Evolutionary conservation across 2,113 vertebrate species (phyloP).

Genomic region (Odocoileus virginianus): DNA sequence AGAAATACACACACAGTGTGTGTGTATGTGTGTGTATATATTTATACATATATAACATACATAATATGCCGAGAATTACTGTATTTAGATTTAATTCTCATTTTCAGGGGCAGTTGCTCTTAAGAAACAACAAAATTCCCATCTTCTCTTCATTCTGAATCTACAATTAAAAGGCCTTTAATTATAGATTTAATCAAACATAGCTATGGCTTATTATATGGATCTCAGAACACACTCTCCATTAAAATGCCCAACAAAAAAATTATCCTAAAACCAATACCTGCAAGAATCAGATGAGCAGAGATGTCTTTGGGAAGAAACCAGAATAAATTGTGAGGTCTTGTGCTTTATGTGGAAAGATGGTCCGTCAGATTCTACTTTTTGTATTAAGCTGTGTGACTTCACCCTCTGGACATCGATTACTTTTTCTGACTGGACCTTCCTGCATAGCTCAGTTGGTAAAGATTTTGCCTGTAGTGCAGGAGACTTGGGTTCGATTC

Average conservation of each 20-base stretch:
- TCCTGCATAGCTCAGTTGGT: too few species aligned
- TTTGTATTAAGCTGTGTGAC: not conserved
- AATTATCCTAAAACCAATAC: not conserved
- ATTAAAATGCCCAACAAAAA: not conserved
- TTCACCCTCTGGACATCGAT: not conserved
- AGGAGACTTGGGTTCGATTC: too few species aligned
- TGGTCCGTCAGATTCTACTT: not conserved
- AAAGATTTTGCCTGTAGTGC: too few species aligned
- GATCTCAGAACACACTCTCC: not conserved
- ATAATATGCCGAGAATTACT: not conserved
- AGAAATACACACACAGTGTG: not conserved
- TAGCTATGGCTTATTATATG: not conserved
- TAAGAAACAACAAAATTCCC: not conserved
- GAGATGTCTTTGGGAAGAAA: not conserved
- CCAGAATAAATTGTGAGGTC: not conserved
- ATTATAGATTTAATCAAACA: not conserved
- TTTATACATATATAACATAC: not conserved
- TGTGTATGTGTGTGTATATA: not conserved
- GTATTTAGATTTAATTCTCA: constrained; percentile 21
- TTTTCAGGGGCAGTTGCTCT: not conserved
- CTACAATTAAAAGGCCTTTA: not conserved
- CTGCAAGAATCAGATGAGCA: not conserved
- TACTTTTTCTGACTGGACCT: not conserved
- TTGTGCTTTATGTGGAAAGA: fast-evolving
- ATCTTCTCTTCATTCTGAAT: not conserved